Percentiles rank a stretch among this genome's conserved stretches.
phyloP scores from a whole-genome alignment of 2,888 invertebrate species.

The Dasypolia templi region DNA sequence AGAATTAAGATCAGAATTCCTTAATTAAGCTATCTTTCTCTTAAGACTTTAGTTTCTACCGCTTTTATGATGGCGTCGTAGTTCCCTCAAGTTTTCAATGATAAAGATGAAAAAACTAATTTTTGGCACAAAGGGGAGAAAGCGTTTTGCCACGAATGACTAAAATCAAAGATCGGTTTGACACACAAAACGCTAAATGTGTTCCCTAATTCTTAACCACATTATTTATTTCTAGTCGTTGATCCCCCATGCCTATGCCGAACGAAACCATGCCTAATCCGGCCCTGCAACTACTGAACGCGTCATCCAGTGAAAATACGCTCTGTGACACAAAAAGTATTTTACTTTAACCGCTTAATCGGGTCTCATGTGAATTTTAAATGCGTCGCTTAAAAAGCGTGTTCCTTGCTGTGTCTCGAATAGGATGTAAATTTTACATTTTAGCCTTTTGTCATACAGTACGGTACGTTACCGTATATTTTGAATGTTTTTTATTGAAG shows the following conservation, averaged over 20 bases:
- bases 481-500: background rate
- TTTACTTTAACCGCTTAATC: constrained; percentile 71
- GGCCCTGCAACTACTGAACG: constrained; percentile 22
- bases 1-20: too few species aligned
- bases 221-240: too few species aligned
- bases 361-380: constrained; percentile 69
- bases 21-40: background rate
- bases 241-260: background rate
- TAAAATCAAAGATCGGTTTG: background rate
- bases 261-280: constrained; percentile 27
- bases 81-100: background rate
- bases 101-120: background rate
- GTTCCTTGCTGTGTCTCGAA: constrained; percentile 58
- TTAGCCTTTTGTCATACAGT: constrained; percentile 28
- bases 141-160: background rate
- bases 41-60: background rate
- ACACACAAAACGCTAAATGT: background rate
- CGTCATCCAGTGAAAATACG: constrained; percentile 42
- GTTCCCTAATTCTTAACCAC: background rate
- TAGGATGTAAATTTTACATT: constrained; percentile 57
- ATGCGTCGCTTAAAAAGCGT: constrained; percentile 61
- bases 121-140: background rate
- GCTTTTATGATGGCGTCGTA: background rate
- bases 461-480: constrained; percentile 18
- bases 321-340: constrained; percentile 63